These are phyloP conservation scores for Folsomia manolachei DNA, from an alignment of 2,888 invertebrate species.

Conservation along the genomic window DNA sequence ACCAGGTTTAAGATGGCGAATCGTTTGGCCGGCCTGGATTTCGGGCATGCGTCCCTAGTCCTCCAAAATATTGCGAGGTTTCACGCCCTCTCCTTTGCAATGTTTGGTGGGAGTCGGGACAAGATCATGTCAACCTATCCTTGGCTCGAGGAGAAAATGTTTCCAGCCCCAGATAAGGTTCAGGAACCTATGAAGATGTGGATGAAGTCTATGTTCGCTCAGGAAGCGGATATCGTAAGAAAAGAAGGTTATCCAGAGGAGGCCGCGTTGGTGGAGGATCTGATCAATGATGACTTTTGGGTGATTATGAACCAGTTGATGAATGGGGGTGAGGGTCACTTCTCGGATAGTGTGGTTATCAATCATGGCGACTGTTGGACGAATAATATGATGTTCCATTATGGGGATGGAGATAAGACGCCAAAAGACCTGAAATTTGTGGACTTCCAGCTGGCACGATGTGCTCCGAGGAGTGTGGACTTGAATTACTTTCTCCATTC, in stretches of 20 bases:
- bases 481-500: conserved; percentile 48
- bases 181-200: conserved; percentile 26
- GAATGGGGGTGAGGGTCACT: background rate
- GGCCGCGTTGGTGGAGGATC: background rate
- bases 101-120: conserved; percentile 42
- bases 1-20: conserved; percentile 41
- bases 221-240: conserved; percentile 18
- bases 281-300: background rate
- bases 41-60: conserved; percentile 32
- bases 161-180: conserved; percentile 28
- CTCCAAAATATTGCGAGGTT: conserved; percentile 38
- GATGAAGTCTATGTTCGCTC: conserved; percentile 9
- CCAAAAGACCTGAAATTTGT: conserved; percentile 44
- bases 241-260: conserved; percentile 6
- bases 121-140: conserved; percentile 41
- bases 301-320: background rate
- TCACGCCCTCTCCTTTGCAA: conserved; percentile 46
- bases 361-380: conserved; percentile 35
- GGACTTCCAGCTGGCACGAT: conserved; percentile 47
- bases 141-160: conserved; percentile 37
- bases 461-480: conserved; percentile 37
- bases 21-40: conserved; percentile 40
- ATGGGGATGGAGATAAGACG: conserved; percentile 31
- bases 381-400: conserved; percentile 47
- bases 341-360: background rate